Evolutionary conservation across 2,888 invertebrate species (phyloP), one percentile per base, ranked within the genome.

Genomic region (Dimorphilus gyrociliatus): DNA sequence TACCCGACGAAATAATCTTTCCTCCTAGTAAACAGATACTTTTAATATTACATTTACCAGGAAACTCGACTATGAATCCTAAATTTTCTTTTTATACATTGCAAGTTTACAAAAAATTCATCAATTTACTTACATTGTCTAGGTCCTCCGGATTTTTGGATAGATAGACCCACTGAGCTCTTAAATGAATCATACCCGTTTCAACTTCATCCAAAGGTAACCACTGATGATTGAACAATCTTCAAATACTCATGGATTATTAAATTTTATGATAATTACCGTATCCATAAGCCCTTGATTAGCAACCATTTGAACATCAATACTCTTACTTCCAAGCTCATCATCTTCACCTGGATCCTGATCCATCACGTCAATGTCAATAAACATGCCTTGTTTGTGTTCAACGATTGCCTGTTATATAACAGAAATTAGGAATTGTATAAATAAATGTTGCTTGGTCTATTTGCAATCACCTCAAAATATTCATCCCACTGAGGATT

Each of bases 401-500:
- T 63, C 59, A 27, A 64, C 52, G 15, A 63, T 47, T 23, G 56
- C 52, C 62, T 63, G 39, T 3, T 46, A 42, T 19, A 29, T 17
- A 21, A 32, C 12, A 36, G 24, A 6, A 18, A 10, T 21, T n/a
- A 21, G 8, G 8, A n/a, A 10, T 21, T 10, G n/a, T 21, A 21
- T n/a, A 10, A n/a, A 8, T 10, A n/a, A n/a, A 21, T 10, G n/a
- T 21, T 21, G n/a, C 28, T 25, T 10, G 14, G 5, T 34, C 12
- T n/a, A 14, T 17, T 32, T n/a, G n/a, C n/a, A 46, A 67, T 63
- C 69, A 90, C 88, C 82, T 97, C 94, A 60, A 90, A 94, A 75
- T 82, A 85, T 64, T 71, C 86, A 64, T 94, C 85, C 92, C 94
- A 97, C 45, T 81, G 79, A 4, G 97, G 97, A 68, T 85, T 81